Evolutionary conservation across 2,888 invertebrate species (phyloP), one percentile per base, ranked within the genome.

Genomic region (Sepiola atlantica): DNA sequence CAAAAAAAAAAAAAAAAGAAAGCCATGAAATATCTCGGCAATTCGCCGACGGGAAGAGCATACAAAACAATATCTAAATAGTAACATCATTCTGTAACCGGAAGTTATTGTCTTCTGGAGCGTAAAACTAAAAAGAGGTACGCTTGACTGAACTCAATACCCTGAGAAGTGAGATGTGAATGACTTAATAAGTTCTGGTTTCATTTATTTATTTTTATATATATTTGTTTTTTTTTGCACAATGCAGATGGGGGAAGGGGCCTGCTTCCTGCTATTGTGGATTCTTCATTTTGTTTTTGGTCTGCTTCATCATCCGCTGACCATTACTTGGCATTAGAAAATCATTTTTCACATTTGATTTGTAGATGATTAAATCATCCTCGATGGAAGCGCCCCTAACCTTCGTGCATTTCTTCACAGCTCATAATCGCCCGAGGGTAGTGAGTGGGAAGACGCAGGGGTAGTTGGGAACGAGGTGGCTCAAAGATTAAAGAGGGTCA

Each of bases 81-180:
- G 77, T 77, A 77, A 32, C 77, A 77, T 77, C 32, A 77, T n/a
- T 77, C 77, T n/a, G n/a, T n/a, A 77, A 77, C n/a, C 77, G 77
- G 77, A 77, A 77, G 77, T 77, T 77, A 28, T 61, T 61, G 77
- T 77, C 77, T 77, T 32, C 32, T 77, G 77, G 18, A 77, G 77
- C 77, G 77, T n/a, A 77, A 77, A 77, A 77, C 77, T 77, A 77
- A 77, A 77, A 77, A 77, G 77, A 32, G n/a, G 77, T n/a, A 77
- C 14, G 77, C 77, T n/a, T 32, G 77, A n/a, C 77, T 77, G 77
- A 32, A 77, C 77, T 1, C n/a, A 77, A 77, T n/a, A n/a, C n/a
- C n/a, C 77, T 77, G 77, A n/a, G 77, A 77, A 77, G 77, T 77
- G 77, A 77, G 77, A 77, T 77, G 32, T 77, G 77, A 77, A 77